phyloP scores from a whole-genome alignment of 2,113 vertebrate species.

The Empidonax traillii region DNA sequence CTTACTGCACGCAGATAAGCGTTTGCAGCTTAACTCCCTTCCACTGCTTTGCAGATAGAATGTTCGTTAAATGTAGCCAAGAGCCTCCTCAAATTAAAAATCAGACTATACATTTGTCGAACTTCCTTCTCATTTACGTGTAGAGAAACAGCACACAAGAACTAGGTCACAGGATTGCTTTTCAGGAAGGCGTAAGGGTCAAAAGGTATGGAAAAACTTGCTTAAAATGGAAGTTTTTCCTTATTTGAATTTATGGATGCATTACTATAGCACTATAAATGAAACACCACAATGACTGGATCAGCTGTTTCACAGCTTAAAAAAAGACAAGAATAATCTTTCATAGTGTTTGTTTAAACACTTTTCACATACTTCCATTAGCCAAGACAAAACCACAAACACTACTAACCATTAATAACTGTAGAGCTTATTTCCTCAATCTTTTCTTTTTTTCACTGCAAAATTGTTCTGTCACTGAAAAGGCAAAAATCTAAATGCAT shows the following conservation, averaged over 20 bases:
- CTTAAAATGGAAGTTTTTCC: constrained; percentile 15
- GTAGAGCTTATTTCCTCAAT: constrained; percentile 11
- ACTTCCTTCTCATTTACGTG: not conserved
- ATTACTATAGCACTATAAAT: not conserved
- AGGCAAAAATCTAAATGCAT: constrained; percentile 20
- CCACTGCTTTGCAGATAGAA: not conserved
- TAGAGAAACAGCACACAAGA: constrained; percentile 7
- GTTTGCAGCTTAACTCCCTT: not conserved
- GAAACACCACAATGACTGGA: not conserved
- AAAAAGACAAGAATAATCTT: not conserved
- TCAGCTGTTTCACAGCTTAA: not conserved
- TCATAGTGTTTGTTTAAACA: not conserved
- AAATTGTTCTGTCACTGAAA: constrained; percentile 37
- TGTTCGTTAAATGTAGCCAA: not conserved
- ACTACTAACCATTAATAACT: not conserved
- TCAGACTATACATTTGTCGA: not conserved
- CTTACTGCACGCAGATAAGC: not conserved
- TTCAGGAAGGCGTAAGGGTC: not conserved
- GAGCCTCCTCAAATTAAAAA: not conserved
- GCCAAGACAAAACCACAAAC: not conserved
- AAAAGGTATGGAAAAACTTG: constrained; percentile 32
- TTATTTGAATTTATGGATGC: not conserved
- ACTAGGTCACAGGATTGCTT: not conserved
- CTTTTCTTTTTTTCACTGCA: constrained; percentile 30
- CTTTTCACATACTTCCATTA: not conserved